Conservation (phyloP, 92 coral and sea anemone genomes). For the Meandrina meandrites region DNA sequence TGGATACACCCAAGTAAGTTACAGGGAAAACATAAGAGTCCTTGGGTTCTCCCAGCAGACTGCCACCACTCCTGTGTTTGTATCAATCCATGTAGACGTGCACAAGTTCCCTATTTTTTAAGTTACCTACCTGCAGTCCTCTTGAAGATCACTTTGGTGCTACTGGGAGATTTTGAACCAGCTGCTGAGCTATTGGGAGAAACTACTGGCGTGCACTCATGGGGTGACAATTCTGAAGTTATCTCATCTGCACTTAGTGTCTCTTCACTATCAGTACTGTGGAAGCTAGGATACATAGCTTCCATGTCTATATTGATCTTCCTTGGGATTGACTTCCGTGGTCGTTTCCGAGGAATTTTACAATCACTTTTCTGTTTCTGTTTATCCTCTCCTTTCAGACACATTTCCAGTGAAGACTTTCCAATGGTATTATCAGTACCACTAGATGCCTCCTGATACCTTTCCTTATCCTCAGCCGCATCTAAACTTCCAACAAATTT, state of each 20-base stretch:
- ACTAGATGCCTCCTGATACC: neutral
- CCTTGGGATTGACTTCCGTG: slow-evolving; percentile 45
- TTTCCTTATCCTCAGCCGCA: neutral
- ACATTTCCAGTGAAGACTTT: neutral
- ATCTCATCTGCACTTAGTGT: neutral
- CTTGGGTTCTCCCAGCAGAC: too few species aligned
- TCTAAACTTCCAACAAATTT: neutral
- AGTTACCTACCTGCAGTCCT: slow-evolving; percentile 39
- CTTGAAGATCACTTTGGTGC: slow-evolving; percentile 20
- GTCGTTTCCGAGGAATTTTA: slow-evolving; percentile 22
- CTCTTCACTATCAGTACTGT: neutral
- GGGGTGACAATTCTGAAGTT: neutral
- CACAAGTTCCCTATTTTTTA: too few species aligned
- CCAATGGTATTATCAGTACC: neutral
- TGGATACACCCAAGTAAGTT: too few species aligned
- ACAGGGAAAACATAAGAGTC: too few species aligned
- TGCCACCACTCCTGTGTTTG: too few species aligned
- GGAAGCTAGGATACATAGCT: neutral
- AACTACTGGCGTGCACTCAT: neutral
- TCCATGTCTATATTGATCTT: slow-evolving; percentile 8
- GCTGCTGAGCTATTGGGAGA: neutral
- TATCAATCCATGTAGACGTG: too few species aligned
- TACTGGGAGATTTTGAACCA: neutral
- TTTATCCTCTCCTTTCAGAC: neutral
- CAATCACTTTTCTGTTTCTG: neutral